Percentiles rank a stretch among this genome's conserved stretches.
Evolutionary conservation across 1,140 invertebrate species (phyloP).

Genomic region (Trypoxylus dichotomus): DNA sequence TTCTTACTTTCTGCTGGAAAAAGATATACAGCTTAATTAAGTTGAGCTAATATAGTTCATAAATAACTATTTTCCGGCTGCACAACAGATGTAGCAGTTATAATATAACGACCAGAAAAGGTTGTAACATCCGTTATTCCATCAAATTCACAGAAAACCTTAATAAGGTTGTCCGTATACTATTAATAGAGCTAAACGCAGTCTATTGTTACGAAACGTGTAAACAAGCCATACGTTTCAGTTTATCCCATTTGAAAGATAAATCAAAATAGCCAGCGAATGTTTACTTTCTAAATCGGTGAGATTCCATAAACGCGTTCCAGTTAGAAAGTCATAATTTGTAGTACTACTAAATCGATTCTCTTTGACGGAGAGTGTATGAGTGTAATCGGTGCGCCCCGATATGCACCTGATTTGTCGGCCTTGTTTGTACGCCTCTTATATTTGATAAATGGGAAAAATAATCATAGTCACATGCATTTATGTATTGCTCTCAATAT

Average conservation of each 20-base stretch:
- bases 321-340: background rate
- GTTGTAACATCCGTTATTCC: too few relatives aligned
- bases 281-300: background rate
- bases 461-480: too few relatives aligned
- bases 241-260: slow-evolving; percentile 3
- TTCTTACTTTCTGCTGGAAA: background rate
- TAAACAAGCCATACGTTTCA: background rate
- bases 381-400: too few relatives aligned
- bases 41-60: background rate
- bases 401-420: too few relatives aligned
- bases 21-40: background rate
- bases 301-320: background rate
- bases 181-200: background rate
- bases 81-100: background rate
- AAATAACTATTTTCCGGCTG: background rate
- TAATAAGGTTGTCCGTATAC: background rate
- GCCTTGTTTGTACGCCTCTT: too few relatives aligned
- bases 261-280: background rate
- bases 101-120: too few relatives aligned
- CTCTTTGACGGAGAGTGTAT: background rate
- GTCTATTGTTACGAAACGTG: background rate
- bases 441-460: too few relatives aligned
- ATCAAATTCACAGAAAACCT: background rate
- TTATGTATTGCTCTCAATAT: too few relatives aligned
- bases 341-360: background rate